Evolutionary conservation across 2,113 vertebrate genomes (phyloP).

Genomic region (Falcunculus frontatus): DNA sequence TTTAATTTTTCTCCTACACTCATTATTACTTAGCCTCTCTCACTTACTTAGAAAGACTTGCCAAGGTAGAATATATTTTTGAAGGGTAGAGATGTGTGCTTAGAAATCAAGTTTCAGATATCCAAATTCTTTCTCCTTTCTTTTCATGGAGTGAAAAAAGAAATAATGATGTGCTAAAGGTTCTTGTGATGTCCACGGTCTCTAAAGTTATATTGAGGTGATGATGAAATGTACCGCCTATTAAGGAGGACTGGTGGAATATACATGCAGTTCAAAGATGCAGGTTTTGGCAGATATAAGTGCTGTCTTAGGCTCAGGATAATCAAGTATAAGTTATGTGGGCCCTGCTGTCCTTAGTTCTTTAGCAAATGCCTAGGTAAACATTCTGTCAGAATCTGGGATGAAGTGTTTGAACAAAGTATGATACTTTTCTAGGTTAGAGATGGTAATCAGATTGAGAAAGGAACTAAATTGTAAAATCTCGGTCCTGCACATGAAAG

Average conservation of each 20-base stretch:
- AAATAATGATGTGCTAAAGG: constrained; percentile 6
- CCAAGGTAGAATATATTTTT: neutral
- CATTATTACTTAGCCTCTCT: neutral
- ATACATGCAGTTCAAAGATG: neutral
- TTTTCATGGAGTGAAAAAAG: constrained; percentile 5
- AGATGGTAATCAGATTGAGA: neutral
- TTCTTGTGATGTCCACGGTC: neutral
- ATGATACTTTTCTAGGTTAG: neutral
- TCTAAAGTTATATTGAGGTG: neutral
- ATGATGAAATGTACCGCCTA: neutral
- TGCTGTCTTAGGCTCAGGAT: neutral
- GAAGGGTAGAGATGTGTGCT: neutral
- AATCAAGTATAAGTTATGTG: neutral
- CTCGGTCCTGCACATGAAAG: neutral
- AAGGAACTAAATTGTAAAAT: neutral
- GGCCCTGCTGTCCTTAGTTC: neutral
- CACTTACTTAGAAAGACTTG: constrained; percentile 14
- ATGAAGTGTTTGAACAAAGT: neutral
- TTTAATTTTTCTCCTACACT: constrained; percentile 4
- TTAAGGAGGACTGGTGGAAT: neutral
- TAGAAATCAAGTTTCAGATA: constrained; percentile 8
- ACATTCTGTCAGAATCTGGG: neutral
- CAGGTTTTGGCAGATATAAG: neutral
- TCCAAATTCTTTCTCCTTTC: neutral
- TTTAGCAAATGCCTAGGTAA: neutral